Evolutionary conservation across 2,113 vertebrate species (phyloP).

Genomic region (Eupsittula cactorum): DNA sequence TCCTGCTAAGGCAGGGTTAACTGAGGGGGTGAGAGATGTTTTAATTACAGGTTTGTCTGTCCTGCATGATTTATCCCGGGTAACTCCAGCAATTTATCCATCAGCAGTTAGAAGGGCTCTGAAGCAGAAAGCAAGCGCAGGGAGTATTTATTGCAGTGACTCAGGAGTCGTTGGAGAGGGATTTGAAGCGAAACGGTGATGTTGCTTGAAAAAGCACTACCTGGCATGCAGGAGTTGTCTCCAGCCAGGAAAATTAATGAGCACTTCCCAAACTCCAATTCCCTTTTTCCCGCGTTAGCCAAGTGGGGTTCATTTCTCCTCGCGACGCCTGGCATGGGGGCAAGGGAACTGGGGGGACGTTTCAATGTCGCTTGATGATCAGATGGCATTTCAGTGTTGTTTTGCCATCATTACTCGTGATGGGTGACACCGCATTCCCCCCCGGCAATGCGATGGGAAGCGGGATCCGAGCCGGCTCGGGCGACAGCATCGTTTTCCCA

Average conservation of each 20-base stretch:
- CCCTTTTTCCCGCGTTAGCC: fast-evolving
- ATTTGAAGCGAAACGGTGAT: not conserved
- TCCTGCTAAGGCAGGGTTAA: not conserved
- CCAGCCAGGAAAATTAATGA: not conserved
- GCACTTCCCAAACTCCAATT: not conserved
- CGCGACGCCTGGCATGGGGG: not conserved
- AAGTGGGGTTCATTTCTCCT: fast-evolving
- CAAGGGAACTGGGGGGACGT: fast-evolving
- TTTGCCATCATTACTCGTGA: not conserved
- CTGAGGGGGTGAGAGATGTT: not conserved
- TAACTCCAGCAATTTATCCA: not conserved
- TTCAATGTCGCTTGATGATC: not conserved
- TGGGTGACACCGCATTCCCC: not conserved
- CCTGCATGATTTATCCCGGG: not conserved
- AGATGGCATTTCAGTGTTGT: not conserved
- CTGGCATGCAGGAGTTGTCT: not conserved
- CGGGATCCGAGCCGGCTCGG: fast-evolving
- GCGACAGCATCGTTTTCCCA: not conserved
- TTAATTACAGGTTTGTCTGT: slow-evolving; percentile 15
- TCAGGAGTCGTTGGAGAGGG: not conserved
- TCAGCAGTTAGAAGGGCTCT: not conserved
- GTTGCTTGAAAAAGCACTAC: not conserved
- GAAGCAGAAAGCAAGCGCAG: not conserved
- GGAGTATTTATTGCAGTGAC: not conserved
- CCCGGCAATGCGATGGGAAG: not conserved